A percentile compares a stretch with the other conserved stretches of the same genome.
Evolutionary conservation across 2,888 invertebrate genomes (phyloP).

Genomic region (Asteroscopus sphinx): DNA sequence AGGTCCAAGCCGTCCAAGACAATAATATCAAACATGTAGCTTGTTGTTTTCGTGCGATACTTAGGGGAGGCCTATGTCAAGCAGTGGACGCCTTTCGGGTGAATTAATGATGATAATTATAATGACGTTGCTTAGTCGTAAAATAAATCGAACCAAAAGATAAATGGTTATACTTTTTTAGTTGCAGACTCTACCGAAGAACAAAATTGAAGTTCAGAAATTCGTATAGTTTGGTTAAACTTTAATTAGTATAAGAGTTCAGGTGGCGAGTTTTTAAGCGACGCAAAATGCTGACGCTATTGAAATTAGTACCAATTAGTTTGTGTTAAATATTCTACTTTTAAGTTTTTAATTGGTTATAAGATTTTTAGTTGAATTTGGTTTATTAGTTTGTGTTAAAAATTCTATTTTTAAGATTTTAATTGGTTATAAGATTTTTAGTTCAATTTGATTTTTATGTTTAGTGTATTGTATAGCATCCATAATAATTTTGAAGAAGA

Average conservation of each 20-base stretch:
- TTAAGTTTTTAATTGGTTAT: neutral
- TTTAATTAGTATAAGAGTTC: conserved; percentile 54
- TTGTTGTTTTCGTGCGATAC: too few relatives aligned
- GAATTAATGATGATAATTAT: conserved; percentile 27
- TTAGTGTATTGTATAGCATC: too few relatives aligned
- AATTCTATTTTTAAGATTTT: too few relatives aligned
- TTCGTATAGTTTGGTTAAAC: conserved; percentile 46
- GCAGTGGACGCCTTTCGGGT: too few relatives aligned
- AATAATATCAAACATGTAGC: too few relatives aligned
- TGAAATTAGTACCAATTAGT: conserved; percentile 52
- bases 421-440: too few relatives aligned
- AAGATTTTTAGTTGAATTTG: neutral
- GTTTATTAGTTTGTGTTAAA: neutral
- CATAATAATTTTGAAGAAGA: too few relatives aligned
- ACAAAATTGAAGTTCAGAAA: conserved; percentile 33
- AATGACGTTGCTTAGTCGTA: conserved; percentile 12
- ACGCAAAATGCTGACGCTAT: conserved; percentile 59
- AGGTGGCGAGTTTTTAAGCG: conserved; percentile 56
- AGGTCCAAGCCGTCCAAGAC: too few relatives aligned
- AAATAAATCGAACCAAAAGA: conserved; percentile 40
- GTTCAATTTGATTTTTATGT: too few relatives aligned
- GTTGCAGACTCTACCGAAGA: conserved; percentile 24
- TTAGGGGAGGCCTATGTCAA: too few relatives aligned
- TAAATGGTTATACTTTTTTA: conserved; percentile 25
- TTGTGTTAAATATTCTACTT: conserved; percentile 11